A percentile compares a stretch with the other conserved stretches of the same genome.
Evolutionary conservation across 2,888 invertebrate genomes (phyloP).

Genomic region (Automeris io): DNA sequence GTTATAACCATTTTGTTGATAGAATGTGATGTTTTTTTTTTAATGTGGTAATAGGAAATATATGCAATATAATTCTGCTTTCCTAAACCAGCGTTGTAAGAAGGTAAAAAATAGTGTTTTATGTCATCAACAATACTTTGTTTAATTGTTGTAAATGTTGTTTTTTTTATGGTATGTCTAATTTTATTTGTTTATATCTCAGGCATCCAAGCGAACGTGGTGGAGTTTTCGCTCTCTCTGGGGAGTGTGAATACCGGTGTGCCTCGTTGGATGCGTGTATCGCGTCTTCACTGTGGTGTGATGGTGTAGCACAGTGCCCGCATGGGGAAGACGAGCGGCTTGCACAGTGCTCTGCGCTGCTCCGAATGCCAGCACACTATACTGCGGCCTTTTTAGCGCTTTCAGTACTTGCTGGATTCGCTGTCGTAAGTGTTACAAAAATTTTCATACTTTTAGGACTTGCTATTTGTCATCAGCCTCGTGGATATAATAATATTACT

Average conservation of each 20-base stretch:
- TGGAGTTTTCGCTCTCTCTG: constrained; percentile 77
- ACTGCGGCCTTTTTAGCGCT: constrained; percentile 77
- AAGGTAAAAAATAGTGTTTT: no score
- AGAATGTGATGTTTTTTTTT: no score
- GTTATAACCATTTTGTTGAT: no score
- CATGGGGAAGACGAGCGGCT: constrained; percentile 88
- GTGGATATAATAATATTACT: no score
- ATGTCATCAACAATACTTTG: no score
- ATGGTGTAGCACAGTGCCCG: constrained; percentile 86
- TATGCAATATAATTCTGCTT: no score
- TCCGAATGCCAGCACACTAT: constrained; percentile 86
- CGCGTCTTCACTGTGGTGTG: constrained; percentile 87
- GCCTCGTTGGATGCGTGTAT: constrained; percentile 89
- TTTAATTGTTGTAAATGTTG: no score
- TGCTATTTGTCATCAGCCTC: no score
- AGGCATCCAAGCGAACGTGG: constrained; percentile 74
- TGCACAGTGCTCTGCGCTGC: constrained; percentile 85
- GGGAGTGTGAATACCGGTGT: constrained; percentile 86
- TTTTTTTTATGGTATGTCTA: not conserved
- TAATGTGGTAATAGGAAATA: no score
- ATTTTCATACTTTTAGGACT: no score
- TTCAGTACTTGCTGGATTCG: constrained; percentile 59
- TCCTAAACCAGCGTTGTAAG: no score
- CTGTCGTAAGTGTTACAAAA: constrained; percentile 74
- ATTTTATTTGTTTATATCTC: constrained; percentile 16